Conservation (phyloP, 2,888 invertebrate species). For the Microplitis deprimator region DNA sequence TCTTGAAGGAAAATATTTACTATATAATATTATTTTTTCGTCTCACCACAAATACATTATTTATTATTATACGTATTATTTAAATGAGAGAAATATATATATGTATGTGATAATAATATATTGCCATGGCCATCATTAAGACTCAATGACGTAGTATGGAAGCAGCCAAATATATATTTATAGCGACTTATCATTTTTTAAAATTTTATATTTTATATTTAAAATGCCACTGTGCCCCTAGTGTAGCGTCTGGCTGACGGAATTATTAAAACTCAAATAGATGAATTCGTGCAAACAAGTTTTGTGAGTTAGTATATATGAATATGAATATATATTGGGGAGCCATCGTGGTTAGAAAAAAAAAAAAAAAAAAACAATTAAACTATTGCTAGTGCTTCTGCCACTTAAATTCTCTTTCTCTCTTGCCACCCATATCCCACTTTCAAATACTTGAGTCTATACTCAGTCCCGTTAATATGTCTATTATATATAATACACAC, state of each 20-base stretch:
- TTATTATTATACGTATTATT: too few relatives aligned
- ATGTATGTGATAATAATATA: background rate
- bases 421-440: slow-evolving; percentile 40
- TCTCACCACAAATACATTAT: too few relatives aligned
- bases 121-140: background rate
- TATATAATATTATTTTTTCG: background rate
- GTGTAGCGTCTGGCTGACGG: slow-evolving; percentile 48
- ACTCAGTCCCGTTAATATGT: slow-evolving; percentile 42
- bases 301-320: background rate
- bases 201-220: slow-evolving; percentile 35
- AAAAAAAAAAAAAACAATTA: slow-evolving; percentile 62
- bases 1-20: background rate
- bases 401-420: slow-evolving; percentile 57
- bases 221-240: slow-evolving; percentile 29
- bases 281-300: slow-evolving; percentile 36
- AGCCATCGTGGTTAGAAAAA: slow-evolving; percentile 55
- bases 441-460: slow-evolving; percentile 47
- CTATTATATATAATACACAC: slow-evolving; percentile 48
- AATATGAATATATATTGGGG: slow-evolving; percentile 55
- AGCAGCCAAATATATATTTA: background rate
- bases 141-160: background rate
- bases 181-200: slow-evolving; percentile 41
- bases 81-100: background rate
- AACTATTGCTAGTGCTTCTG: slow-evolving; percentile 59
- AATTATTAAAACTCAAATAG: slow-evolving; percentile 66